Base-by-base conservation (phyloP, 2,797 vertebrate genomes). In the Novumbra hubbsi region DNA sequence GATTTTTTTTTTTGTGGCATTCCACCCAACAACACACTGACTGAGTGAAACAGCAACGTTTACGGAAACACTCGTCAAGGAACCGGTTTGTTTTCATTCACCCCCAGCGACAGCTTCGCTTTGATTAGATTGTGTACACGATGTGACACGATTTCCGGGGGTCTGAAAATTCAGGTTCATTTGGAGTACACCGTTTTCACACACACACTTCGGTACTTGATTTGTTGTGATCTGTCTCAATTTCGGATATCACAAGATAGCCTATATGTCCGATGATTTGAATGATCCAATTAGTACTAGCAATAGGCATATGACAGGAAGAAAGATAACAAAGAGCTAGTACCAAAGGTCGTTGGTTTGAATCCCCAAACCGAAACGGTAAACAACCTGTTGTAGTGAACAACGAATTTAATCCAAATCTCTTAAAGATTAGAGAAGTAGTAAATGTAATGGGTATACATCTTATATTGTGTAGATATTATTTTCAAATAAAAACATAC, bases 31-130 rank as follows among this genome's bases (percentile, higher is more conserved):
- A 79, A 78, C 76, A 78, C 80, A 72, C 75, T 73, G 41, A 76
- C 68, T 68, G 72, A 76, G 79, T 68, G 68, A 84, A 79, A 79
- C 81, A 21, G 80, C 77, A 80, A 84, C 84, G 83, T 88, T 88
- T 85, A 87, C 76, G 88, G 91, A 91, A 88, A 89, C 89, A 86
- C 88, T 89, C 89, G 90, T 90, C 85, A 92, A 49, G 78, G 81
- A 89, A 85, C 84, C 83, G 74, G 82, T 85, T 89, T 89, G 90
- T 92, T 90, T 90, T 89, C 84, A 74, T 81, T 85, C 83, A 82
- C 79, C 84, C 81, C 81, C 81, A 80, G 83, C 83, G 70, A 79
- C 79, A 83, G 83, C 67, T 38, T 70, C 73, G 69, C 75, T 76
- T 80, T 83, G 84, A 83, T 85, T 75, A 80, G 76, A 85, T 78